Base-by-base conservation (phyloP, 2,888 invertebrate genomes). In the Marronus borbonicus region DNA sequence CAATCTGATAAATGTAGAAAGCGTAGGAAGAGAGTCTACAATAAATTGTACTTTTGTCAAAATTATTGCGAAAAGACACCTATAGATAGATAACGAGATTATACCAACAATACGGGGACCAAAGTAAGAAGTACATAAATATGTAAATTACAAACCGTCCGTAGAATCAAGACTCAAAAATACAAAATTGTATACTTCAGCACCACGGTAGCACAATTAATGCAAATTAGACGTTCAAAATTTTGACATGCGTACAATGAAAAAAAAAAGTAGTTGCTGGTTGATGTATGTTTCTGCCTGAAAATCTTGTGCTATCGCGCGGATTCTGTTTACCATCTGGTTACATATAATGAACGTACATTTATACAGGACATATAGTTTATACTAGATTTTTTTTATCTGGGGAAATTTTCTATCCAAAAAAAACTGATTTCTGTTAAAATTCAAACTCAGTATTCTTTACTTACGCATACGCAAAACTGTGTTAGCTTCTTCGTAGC, bases 41-140 rank as follows among this genome's bases (percentile, higher is more conserved):
- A 62, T 10, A 62, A 50, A 72, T 72, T 72, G 39, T 74, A 60
- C 72, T 60, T 36, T 44, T 74, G 58, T 74, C 72, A 74, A 74
- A 74, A 74, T 74, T 60, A 36, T 70, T 70, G 31, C 36, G 60
- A 49, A 44, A 50, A 20, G 28, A 50, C 12, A 12, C 31, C 31
- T 62, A 62, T 31, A 62, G 12, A 12, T 31, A 28, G 31, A 28
- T 31, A n/a, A 12, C 10, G 20, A 52, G 39, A 58, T 66, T 44
- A 55, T 20, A n/a, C 36, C 12, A 17, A 24, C 60, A 44, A 44
- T 74, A 60, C 60, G 24, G 72, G 70, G 72, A 74, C 72, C 72
- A 74, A 65, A 55, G 39, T 66, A 68, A 68, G 68, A 28, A 20
- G 50, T 68, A 44, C 36, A 66, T 17, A 24, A 24, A 1, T 28